A percentile compares a stretch with the other conserved stretches of the same genome.
Conservation (phyloP, 1,140 invertebrate genomes). For the Caenorhabditis brenneri region DNA sequence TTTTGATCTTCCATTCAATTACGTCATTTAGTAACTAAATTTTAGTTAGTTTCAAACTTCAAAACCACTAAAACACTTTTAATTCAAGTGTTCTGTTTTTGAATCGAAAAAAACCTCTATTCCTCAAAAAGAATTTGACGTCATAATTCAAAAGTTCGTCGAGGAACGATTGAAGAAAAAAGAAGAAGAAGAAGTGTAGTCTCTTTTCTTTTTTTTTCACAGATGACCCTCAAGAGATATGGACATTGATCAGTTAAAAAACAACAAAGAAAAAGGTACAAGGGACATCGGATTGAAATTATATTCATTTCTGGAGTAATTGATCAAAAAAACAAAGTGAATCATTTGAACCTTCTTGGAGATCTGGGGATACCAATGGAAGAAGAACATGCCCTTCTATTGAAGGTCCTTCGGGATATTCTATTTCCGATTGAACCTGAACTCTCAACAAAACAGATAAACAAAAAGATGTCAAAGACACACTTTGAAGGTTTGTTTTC, state of each 20-base stretch:
- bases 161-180: not conserved
- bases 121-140: conserved; percentile 8
- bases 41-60: not conserved
- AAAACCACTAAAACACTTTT: not conserved
- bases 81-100: conserved; percentile 15
- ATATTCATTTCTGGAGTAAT: too few relatives aligned
- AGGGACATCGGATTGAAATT: not conserved
- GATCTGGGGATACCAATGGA: too few relatives aligned
- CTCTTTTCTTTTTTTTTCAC: not conserved
- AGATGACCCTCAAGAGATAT: not conserved
- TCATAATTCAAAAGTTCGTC: not conserved
- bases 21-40: not conserved
- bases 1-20: not conserved
- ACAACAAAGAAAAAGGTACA: not conserved
- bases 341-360: too few relatives aligned
- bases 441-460: too few relatives aligned
- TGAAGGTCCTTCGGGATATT: too few relatives aligned
- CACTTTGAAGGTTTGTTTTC: too few relatives aligned
- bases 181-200: not conserved
- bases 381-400: too few relatives aligned
- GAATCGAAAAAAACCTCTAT: not conserved
- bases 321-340: too few relatives aligned
- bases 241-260: conserved; percentile 8
- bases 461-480: too few relatives aligned
- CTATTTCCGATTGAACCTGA: too few relatives aligned